Conservation (phyloP, 1,140 invertebrate species). For the Nasonia longicornis region DNA sequence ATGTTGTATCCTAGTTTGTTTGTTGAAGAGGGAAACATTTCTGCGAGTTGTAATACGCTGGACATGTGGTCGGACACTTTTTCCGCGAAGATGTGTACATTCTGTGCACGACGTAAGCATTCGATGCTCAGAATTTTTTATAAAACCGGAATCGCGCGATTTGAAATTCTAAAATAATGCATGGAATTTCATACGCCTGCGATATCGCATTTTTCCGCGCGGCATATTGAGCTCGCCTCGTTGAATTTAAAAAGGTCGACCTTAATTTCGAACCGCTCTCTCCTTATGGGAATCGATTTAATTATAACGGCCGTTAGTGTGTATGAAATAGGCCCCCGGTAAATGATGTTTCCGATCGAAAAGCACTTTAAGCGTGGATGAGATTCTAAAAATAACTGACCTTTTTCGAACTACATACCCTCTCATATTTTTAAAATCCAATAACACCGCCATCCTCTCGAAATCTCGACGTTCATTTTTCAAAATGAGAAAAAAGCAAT, state of each 20-base stretch:
- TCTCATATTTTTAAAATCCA: not conserved
- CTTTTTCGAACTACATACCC: too few relatives aligned
- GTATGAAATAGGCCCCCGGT: not conserved
- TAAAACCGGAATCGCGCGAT: not conserved
- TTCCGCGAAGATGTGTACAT: not conserved
- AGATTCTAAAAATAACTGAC: not conserved
- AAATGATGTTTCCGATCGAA: not conserved
- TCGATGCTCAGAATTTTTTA: too few relatives aligned
- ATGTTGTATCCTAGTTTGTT: too few relatives aligned
- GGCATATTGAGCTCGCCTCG: constrained; percentile 1
- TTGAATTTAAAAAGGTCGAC: constrained; percentile 8
- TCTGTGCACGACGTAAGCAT: too few relatives aligned
- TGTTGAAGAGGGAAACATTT: not conserved
- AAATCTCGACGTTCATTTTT: not conserved
- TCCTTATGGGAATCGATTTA: not conserved
- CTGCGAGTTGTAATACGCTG: not conserved
- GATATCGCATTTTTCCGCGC: constrained; percentile 4
- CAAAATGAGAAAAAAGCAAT: not conserved
- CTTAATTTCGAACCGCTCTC: not conserved
- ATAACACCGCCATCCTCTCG: not conserved
- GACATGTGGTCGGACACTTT: not conserved
- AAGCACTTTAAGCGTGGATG: not conserved
- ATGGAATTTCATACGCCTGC: not conserved
- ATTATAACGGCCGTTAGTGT: not conserved
- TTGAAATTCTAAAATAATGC: not conserved